phyloP scores from a whole-genome alignment of 2,797 vertebrate genomes.

The Buceros bicornis region DNA sequence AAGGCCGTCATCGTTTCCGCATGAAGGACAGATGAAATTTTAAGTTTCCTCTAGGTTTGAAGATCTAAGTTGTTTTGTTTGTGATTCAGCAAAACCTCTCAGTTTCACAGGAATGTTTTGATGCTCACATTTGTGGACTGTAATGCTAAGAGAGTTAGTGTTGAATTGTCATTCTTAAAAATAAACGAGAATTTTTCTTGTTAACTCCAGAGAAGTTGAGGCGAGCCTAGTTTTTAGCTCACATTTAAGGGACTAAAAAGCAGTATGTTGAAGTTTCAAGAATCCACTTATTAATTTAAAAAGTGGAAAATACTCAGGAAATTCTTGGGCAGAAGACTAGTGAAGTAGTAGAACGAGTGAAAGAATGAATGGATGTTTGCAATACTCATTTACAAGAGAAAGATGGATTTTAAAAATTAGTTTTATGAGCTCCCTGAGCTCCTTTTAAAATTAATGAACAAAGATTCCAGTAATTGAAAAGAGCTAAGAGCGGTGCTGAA shows the following conservation, averaged over 20 bases:
- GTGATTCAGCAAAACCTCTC: neutral
- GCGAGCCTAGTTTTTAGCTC: neutral
- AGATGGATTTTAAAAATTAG: neutral
- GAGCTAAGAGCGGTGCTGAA: neutral
- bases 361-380: constrained; percentile 11
- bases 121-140: neutral
- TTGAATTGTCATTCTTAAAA: neutral
- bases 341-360: neutral
- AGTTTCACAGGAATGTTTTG: neutral
- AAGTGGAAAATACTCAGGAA: neutral
- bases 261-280: neutral
- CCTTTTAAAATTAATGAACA: constrained; percentile 33
- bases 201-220: neutral
- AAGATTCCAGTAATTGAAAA: constrained; percentile 9
- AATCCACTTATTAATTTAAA: neutral
- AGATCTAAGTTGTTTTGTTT: neutral
- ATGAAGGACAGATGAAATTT: neutral
- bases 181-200: neutral
- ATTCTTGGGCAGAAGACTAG: neutral
- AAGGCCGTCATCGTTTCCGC: neutral
- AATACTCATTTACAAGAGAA: neutral
- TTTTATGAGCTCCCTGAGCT: constrained; percentile 7
- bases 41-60: neutral
- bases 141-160: neutral
- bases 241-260: neutral